Evolutionary conservation across 1,140 invertebrate genomes (phyloP).

Genomic region (Drosophila miranda): DNA sequence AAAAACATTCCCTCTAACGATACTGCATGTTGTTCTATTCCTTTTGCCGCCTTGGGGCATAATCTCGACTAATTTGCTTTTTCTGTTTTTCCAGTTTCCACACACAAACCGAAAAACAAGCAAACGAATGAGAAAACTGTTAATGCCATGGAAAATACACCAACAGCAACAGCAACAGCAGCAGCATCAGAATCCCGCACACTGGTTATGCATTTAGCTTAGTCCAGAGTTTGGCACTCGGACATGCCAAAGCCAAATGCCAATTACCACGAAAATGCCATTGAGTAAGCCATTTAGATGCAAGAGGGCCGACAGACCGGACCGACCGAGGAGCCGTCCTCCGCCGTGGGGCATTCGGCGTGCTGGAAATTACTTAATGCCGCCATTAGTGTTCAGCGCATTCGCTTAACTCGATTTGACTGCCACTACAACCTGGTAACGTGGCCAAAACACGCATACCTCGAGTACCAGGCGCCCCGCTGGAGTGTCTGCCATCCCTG

Average conservation of each 20-base stretch:
- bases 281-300: constrained; percentile 62
- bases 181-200: neutral
- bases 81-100: constrained; percentile 17
- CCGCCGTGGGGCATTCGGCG: neutral
- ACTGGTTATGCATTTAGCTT: constrained; percentile 46
- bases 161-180: neutral
- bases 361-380: constrained; percentile 64
- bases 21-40: constrained; percentile 4
- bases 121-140: neutral
- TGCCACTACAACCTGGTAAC: constrained; percentile 19
- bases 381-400: constrained; percentile 50
- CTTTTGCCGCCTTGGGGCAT: constrained; percentile 9
- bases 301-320: constrained; percentile 14
- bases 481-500: neutral
- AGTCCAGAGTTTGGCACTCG: constrained; percentile 32
- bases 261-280: constrained; percentile 69
- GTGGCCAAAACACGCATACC: constrained; percentile 20
- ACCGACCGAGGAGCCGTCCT: neutral
- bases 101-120: constrained; percentile 12
- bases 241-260: constrained; percentile 51
- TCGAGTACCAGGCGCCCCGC: neutral
- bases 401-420: constrained; percentile 59
- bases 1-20: neutral
- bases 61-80: constrained; percentile 34
- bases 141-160: neutral